Percentiles rank a stretch among this genome's conserved stretches.
Evolutionary conservation across 2,113 vertebrate genomes (phyloP).

Genomic region (human): GRCh38 chr6:65013001-65013500

Average conservation of each 20-base stretch:
- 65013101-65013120: not conserved
- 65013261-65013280: not conserved
- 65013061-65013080: not conserved
- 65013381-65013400: not conserved
- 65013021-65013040: not conserved
- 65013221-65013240: not conserved
- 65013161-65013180: not conserved
- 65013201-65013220: constrained; percentile 12
- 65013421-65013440: not conserved
- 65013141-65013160: constrained; percentile 55
- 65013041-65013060: not conserved
- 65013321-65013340: not conserved
- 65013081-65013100: not conserved
- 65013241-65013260: not conserved
- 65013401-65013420: too few species aligned
- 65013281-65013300: not conserved
- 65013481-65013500: not conserved
- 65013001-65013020: not conserved
- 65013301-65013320: not conserved
- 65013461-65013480: not conserved
- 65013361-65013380: not conserved
- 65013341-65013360: not conserved
- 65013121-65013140: not conserved
- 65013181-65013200: not conserved
- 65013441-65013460: not conserved